These are phyloP conservation scores for Decapterus maruadsi DNA, from an alignment of 2,797 vertebrate genomes.

Conservation along the genomic window DNA sequence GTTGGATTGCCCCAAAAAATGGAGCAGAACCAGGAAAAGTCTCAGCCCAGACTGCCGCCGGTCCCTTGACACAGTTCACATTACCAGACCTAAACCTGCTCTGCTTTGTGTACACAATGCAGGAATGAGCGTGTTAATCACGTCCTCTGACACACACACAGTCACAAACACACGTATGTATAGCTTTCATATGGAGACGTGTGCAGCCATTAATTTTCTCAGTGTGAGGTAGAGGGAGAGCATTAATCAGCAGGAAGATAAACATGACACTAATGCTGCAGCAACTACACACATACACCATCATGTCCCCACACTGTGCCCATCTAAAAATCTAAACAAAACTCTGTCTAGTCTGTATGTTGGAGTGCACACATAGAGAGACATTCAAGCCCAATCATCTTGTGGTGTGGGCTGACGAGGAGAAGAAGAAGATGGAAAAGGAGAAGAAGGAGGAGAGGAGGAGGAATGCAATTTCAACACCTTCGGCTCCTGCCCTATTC, in stretches of 20 bases:
- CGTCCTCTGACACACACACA: slow-evolving; percentile 28
- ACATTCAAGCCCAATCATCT: slow-evolving; percentile 35
- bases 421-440: too few relatives aligned
- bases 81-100: slow-evolving; percentile 52
- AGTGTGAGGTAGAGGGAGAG: not conserved
- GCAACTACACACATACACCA: not conserved
- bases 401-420: slow-evolving; percentile 28
- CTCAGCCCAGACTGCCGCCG: slow-evolving; percentile 38
- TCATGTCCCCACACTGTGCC: slow-evolving; percentile 4
- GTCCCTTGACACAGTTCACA: slow-evolving; percentile 48
- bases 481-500: slow-evolving; percentile 68
- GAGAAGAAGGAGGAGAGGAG: not conserved
- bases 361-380: slow-evolving; percentile 10
- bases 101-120: slow-evolving; percentile 43
- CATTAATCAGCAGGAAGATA: slow-evolving; percentile 25
- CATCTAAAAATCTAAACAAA: slow-evolving; percentile 6
- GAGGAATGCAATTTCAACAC: slow-evolving; percentile 69
- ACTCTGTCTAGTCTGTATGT: not conserved
- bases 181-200: not conserved
- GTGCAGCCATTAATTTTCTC: slow-evolving; percentile 15
- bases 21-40: slow-evolving; percentile 41
- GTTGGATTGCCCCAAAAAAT: slow-evolving; percentile 34
- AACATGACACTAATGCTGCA: slow-evolving; percentile 38
- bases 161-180: not conserved
- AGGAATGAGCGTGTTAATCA: slow-evolving; percentile 51